Percentiles rank a stretch among this genome's conserved stretches.
Evolutionary conservation across 2,888 invertebrate genomes (phyloP).

Genomic region (Bugulina stolonifera): DNA sequence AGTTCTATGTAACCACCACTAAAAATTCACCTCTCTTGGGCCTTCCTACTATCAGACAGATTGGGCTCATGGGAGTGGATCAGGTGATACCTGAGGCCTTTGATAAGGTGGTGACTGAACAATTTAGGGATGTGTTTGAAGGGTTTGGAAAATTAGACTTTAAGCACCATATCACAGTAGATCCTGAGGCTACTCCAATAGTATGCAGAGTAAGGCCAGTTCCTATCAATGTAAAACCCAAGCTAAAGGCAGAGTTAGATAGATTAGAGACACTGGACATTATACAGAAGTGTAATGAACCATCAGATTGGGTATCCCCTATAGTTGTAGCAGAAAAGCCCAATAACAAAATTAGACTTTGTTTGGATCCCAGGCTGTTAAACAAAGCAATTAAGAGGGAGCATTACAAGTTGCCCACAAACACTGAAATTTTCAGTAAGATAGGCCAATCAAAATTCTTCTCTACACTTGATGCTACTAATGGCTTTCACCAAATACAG

Average conservation of each 20-base stretch:
- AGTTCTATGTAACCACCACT: constrained; percentile 14
- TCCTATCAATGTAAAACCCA: background rate
- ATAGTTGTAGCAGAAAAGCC: background rate
- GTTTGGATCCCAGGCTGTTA: background rate
- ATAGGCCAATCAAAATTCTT: background rate
- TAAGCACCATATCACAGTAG: too few relatives aligned
- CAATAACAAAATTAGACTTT: background rate
- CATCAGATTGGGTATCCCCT: background rate
- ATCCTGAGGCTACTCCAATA: too few relatives aligned
- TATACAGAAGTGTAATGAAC: background rate
- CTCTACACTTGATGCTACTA: background rate
- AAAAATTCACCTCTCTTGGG: background rate
- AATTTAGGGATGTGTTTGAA: constrained; percentile 1
- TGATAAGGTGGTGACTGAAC: background rate
- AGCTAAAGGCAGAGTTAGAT: background rate
- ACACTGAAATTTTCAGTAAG: background rate
- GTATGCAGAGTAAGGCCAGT: too few relatives aligned
- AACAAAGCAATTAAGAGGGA: background rate
- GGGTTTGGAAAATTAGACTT: too few relatives aligned
- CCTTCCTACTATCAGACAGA: background rate
- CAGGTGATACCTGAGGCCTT: background rate
- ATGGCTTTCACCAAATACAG: background rate
- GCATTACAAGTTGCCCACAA: background rate
- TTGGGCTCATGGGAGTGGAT: background rate
- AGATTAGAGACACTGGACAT: background rate